Evolutionary conservation across 2,113 vertebrate genomes (phyloP).

Genomic region (Enhydra lutris): DNA sequence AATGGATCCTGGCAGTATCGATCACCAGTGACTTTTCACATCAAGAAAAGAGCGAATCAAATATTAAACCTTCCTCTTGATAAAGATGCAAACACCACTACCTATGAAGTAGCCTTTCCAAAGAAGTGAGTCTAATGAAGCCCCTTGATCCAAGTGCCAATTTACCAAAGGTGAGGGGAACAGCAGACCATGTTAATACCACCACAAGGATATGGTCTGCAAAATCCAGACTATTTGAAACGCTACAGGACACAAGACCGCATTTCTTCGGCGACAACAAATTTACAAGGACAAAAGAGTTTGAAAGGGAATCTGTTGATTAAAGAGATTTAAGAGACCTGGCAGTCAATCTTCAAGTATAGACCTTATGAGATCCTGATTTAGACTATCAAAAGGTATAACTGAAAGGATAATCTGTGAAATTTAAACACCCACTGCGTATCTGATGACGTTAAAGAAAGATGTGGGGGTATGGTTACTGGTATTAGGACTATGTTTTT

Average conservation of each 20-base stretch:
- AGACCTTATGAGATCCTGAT: neutral
- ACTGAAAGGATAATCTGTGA: neutral
- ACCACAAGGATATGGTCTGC: neutral
- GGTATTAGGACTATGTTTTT: neutral
- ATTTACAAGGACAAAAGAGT: neutral
- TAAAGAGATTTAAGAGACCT: neutral
- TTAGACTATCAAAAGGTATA: neutral
- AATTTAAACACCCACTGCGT: neutral
- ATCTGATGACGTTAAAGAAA: neutral
- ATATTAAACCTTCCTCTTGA: neutral
- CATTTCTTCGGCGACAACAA: neutral
- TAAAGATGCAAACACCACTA: neutral
- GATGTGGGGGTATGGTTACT: neutral
- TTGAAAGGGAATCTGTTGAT: neutral
- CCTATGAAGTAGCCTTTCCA: neutral
- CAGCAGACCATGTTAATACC: neutral
- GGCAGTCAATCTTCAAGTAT: neutral
- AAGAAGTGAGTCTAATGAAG: neutral
- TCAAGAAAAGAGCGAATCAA: neutral
- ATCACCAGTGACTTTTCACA: neutral
- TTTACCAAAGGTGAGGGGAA: neutral
- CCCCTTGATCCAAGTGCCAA: neutral
- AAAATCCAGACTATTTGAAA: neutral
- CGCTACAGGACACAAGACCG: neutral
- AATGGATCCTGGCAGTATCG: neutral